These are phyloP conservation scores for Ernsta delagoae DNA, from an alignment of 2,888 invertebrate genomes.

Conservation along the genomic window DNA sequence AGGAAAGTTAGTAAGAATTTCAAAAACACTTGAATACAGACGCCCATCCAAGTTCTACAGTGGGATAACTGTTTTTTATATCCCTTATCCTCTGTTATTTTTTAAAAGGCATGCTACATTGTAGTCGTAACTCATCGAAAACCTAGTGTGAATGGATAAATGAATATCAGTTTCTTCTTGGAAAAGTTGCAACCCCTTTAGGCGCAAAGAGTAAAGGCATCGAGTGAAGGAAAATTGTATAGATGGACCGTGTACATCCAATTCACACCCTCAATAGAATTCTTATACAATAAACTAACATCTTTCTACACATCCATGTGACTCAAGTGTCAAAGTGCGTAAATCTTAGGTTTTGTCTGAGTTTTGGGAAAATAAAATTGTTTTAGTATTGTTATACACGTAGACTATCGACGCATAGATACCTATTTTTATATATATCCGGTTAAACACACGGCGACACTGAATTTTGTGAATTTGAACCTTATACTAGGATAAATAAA, in stretches of 20 bases:
- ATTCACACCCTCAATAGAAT: no score
- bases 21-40: not conserved
- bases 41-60: not conserved
- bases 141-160: no score
- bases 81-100: no score
- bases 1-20: no score
- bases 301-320: constrained; percentile 5
- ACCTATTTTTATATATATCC: constrained; percentile 39
- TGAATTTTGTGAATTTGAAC: constrained; percentile 7
- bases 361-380: constrained; percentile 71
- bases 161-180: no score
- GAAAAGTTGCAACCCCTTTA: no score
- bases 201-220: no score
- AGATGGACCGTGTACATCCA: no score
- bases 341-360: constrained; percentile 76
- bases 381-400: constrained; percentile 63
- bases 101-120: no score
- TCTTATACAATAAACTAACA: not conserved
- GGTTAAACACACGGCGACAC: not conserved
- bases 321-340: constrained; percentile 46
- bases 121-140: no score
- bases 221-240: no score
- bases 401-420: constrained; percentile 63
- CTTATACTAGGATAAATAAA: constrained; percentile 43
- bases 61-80: no score